Percentiles rank a stretch among this genome's conserved stretches.
These are phyloP conservation scores for Aegypius monachus DNA, from an alignment of 2,113 vertebrate genomes.

Conservation along the genomic window DNA sequence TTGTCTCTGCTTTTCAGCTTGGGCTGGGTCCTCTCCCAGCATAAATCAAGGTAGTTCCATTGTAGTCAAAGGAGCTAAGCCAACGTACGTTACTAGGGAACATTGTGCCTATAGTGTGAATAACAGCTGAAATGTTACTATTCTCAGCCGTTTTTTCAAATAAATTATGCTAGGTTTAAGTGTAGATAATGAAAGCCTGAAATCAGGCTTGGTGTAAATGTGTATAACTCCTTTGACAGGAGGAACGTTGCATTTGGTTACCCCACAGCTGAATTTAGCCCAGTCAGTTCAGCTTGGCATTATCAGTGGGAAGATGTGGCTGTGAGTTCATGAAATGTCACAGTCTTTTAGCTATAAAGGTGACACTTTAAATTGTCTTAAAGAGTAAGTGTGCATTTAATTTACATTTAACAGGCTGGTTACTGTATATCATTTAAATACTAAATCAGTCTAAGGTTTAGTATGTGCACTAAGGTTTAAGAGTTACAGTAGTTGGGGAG, in stretches of 20 bases:
- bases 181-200: slow-evolving; percentile 52
- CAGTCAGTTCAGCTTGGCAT: slow-evolving; percentile 40
- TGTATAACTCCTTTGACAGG: slow-evolving; percentile 1
- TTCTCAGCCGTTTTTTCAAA: slow-evolving; percentile 37
- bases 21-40: background rate
- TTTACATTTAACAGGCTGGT: slow-evolving; percentile 57
- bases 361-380: slow-evolving; percentile 62
- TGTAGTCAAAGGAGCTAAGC: background rate
- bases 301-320: slow-evolving; percentile 40
- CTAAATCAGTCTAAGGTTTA: slow-evolving; percentile 23
- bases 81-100: background rate
- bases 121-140: slow-evolving; percentile 17
- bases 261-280: slow-evolving; percentile 26
- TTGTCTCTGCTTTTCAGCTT: background rate
- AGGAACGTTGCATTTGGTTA: background rate
- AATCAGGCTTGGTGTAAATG: slow-evolving; percentile 2
- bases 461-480: background rate
- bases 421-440: slow-evolving; percentile 65
- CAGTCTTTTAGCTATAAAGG: slow-evolving; percentile 56
- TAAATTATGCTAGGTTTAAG: slow-evolving; percentile 33
- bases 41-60: background rate
- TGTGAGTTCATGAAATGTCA: slow-evolving; percentile 61
- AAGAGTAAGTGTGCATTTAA: slow-evolving; percentile 50
- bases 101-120: background rate
- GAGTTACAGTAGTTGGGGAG: background rate